Evolutionary conservation across 2,113 vertebrate species (phyloP).

Genomic region (Scytalopus superciliaris): DNA sequence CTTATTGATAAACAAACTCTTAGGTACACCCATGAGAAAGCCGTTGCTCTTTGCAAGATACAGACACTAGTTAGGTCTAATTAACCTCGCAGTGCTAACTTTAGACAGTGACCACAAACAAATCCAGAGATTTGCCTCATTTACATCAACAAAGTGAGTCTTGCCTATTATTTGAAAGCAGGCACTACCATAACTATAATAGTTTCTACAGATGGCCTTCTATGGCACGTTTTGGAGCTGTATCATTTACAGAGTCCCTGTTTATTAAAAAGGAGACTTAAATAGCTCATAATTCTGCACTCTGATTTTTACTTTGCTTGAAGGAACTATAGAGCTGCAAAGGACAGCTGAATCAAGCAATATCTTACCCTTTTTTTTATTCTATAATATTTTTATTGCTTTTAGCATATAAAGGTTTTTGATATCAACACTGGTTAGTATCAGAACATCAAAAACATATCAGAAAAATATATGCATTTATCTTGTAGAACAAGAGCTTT

Average conservation of each 20-base stretch:
- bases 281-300: not conserved
- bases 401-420: not conserved
- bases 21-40: not conserved
- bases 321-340: not conserved
- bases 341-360: not conserved
- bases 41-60: not conserved
- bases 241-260: not conserved
- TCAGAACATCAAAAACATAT: not conserved
- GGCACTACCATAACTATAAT: not conserved
- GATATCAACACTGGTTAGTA: not conserved
- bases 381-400: not conserved
- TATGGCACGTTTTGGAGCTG: not conserved
- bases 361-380: not conserved
- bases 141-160: not conserved
- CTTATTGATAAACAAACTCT: not conserved
- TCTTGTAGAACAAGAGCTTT: not conserved
- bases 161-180: not conserved
- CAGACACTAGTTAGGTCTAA: not conserved
- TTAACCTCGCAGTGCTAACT: not conserved
- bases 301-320: not conserved
- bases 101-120: not conserved
- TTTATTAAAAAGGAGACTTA: not conserved
- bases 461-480: not conserved
- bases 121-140: not conserved
- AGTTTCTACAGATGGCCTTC: not conserved